Percentiles rank a stretch among this genome's conserved stretches.
Evolutionary conservation across 2,113 vertebrate species (phyloP).

Genomic region (Rhinogobius similis): DNA sequence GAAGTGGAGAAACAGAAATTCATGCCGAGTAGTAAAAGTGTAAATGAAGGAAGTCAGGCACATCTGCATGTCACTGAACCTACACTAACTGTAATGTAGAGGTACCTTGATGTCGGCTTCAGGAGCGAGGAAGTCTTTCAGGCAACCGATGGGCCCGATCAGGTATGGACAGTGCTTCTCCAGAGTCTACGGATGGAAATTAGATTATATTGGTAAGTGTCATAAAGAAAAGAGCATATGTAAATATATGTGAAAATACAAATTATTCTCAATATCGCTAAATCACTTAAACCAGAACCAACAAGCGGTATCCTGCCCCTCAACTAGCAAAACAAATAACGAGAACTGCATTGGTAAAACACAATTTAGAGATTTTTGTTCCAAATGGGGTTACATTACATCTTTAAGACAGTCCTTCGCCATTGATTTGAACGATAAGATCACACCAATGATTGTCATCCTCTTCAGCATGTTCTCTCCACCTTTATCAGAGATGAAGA

Average conservation of each 20-base stretch:
- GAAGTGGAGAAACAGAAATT: background rate
- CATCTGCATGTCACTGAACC: background rate
- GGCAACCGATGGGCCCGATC: conserved; percentile 82
- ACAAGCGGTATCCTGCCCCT: background rate
- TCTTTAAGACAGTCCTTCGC: conserved; percentile 85
- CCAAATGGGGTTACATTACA: conserved; percentile 64
- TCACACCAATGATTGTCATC: conserved; percentile 94
- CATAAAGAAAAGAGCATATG: no score
- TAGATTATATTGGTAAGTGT: background rate
- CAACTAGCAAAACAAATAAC: background rate
- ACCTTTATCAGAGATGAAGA: conserved; percentile 68
- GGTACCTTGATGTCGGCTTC: conserved; percentile 90
- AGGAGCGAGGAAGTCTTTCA: conserved; percentile 79
- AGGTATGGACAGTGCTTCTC: conserved; percentile 85
- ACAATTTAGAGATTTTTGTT: background rate
- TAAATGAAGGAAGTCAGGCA: background rate
- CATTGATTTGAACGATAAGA: conserved; percentile 89
- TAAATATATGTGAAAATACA: background rate
- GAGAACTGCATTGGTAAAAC: background rate
- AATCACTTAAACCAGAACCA: background rate
- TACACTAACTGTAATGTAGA: background rate
- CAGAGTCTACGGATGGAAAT: conserved; percentile 82
- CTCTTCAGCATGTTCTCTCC: conserved; percentile 89
- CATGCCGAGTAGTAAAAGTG: background rate
- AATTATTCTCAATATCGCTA: background rate